Base-by-base conservation (phyloP, 1,140 invertebrate species). In the Drosophila nasuta region DNA sequence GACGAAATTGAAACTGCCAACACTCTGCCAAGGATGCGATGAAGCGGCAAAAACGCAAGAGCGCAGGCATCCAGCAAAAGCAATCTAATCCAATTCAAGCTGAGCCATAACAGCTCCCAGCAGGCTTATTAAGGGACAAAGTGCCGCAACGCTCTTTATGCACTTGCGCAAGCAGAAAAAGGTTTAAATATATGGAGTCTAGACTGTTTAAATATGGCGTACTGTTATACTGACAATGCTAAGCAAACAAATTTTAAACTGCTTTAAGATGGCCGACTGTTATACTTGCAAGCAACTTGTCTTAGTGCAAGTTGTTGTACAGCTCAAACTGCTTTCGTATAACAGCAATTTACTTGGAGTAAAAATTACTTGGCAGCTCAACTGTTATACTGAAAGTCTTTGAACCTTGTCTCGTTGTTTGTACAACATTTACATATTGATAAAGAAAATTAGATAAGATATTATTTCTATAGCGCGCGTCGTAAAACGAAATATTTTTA, bases 1-100 rank as follows among this genome's bases (percentile, higher is more conserved):
- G 75, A 72, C 62, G 70, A 75, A 89, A 89, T 88, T 88, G 85
- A 88, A 88, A 81, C 77, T 83, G 71, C 54, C 83, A 88, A 77
- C 63, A 78, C 62, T 38, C 35, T 10, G 35, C 35, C 35, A 56
- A 6, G 62, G 17, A 33, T n/a, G 43, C 48, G 25, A 8, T 33
- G 66, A 57, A 69, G 33, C 33, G 43, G 38, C 48, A 38, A 56
- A 58, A 43, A 13, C 41, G n/a, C 41, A 43, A 13, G 5, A 43
- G 41, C 35, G 8, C 7, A 10, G 35, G 35, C 35, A 38, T 3
- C 35, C 8, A 10, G 35, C 11, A 43, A 43, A 43, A 13, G 41
- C 11, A 43, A 43, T 43, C 41, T 43, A 72, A 58, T 48, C 48
- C 48, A 77, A 75, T 69, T 49, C 68, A 49, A 46, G 46, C 75